Conservation (phyloP, 2,113 vertebrate species). For the Macrotis lagotis region DNA sequence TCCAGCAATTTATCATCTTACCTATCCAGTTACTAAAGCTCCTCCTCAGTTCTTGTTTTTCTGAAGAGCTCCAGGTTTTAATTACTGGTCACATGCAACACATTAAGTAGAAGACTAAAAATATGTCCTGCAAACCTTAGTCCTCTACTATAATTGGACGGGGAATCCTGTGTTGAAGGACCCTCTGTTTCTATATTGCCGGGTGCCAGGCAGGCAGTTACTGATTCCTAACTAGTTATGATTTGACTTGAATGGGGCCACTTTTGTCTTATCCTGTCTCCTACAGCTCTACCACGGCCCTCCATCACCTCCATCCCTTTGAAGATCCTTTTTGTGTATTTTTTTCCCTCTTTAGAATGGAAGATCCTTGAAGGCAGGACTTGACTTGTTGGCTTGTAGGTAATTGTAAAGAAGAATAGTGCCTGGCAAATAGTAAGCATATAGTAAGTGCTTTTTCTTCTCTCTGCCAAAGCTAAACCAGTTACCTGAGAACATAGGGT, state of each 20-base stretch:
- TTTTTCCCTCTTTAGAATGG: background rate
- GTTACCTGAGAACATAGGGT: background rate
- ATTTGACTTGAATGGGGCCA: background rate
- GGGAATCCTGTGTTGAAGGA: background rate
- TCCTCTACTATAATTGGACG: background rate
- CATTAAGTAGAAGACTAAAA: background rate
- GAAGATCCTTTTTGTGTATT: background rate
- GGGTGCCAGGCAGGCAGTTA: background rate
- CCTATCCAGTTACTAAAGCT: background rate
- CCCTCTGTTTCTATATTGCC: background rate
- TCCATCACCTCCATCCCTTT: background rate
- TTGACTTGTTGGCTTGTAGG: background rate
- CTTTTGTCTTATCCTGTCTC: background rate
- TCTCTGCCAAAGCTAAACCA: background rate
- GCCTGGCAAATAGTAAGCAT: background rate
- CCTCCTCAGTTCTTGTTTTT: conserved; percentile 20
- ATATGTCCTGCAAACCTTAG: background rate
- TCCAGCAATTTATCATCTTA: conserved; percentile 35
- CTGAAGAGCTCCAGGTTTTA: conserved; percentile 29
- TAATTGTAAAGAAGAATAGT: background rate
- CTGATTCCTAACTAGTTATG: background rate
- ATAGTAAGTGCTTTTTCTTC: background rate
- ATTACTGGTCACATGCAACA: conserved; percentile 12
- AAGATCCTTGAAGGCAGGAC: background rate
- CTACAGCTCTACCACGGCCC: background rate